Percentiles rank a stretch among this genome's conserved stretches.
Conservation (phyloP, 2,113 vertebrate genomes). For the Tinamus guttatus region DNA sequence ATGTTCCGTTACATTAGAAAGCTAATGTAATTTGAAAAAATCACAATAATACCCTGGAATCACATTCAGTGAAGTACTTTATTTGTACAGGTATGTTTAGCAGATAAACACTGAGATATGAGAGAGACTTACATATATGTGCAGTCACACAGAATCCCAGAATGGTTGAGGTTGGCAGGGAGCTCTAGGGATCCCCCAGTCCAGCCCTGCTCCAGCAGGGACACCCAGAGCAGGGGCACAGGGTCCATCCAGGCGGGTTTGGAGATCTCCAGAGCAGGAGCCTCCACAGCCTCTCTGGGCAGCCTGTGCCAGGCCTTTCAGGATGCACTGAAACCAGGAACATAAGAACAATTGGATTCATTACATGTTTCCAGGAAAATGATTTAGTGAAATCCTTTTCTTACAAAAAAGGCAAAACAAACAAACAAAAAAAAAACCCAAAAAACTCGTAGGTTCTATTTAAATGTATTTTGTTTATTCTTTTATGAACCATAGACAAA, state of each 20-base stretch:
- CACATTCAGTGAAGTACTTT: not conserved
- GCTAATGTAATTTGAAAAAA: not conserved
- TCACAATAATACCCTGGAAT: not conserved
- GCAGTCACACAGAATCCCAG: too few species aligned
- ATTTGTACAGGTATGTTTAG: not conserved
- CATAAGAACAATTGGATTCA: not conserved
- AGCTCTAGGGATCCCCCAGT: too few species aligned
- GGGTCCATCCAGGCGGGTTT: too few species aligned
- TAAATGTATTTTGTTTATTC: not conserved
- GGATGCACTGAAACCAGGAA: not conserved
- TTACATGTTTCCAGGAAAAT: not conserved
- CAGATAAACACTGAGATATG: not conserved
- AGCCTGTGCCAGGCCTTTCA: too few species aligned
- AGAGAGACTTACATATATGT: not conserved
- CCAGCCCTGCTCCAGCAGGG: too few species aligned
- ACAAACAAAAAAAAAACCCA: too few species aligned
- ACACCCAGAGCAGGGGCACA: too few species aligned
- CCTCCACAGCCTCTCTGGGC: too few species aligned
- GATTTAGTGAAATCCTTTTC: rapidly evolving
- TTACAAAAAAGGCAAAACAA: too few species aligned
- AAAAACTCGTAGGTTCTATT: not conserved
- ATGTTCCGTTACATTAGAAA: not conserved
- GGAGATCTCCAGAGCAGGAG: too few species aligned
- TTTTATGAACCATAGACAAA: not conserved
- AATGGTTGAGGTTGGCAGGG: too few species aligned